Percentiles rank a stretch among this genome's conserved stretches.
Conservation (phyloP, 2,888 invertebrate genomes). For the Harmothoe impar region DNA sequence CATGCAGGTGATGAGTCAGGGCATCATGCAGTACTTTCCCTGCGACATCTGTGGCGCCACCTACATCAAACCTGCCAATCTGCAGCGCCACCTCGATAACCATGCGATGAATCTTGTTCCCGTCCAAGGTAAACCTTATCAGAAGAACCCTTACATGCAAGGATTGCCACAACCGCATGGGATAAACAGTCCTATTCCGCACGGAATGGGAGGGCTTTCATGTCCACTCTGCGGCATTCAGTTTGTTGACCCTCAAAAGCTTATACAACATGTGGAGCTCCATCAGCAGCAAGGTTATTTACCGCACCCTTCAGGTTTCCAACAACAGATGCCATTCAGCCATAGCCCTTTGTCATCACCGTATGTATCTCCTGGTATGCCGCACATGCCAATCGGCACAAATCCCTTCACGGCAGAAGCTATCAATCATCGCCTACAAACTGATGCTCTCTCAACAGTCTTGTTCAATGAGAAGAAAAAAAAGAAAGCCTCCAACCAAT, state of each 20-base stretch:
- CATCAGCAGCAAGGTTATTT: neutral
- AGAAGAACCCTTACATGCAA: neutral
- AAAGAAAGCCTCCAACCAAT: no score
- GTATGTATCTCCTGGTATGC: neutral
- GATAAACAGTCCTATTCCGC: neutral
- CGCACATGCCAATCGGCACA: neutral
- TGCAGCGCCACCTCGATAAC: neutral
- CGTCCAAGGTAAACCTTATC: neutral
- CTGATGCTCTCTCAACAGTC: no score
- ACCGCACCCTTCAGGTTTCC: neutral
- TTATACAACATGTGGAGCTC: neutral
- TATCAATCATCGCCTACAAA: neutral
- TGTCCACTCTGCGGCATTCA: neutral
- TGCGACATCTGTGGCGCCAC: slow-evolving; percentile 32
- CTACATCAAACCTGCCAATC: neutral
- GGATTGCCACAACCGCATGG: neutral
- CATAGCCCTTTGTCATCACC: neutral
- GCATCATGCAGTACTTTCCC: neutral
- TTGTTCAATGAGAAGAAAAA: no score
- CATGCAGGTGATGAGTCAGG: neutral
- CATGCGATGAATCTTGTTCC: neutral
- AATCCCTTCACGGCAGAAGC: neutral
- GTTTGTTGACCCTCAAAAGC: neutral
- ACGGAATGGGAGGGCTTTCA: neutral
- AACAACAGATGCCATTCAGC: neutral